A percentile compares a stretch with the other conserved stretches of the same genome.
Conservation (phyloP, 2,888 invertebrate genomes). For the Synergus umbraculus region DNA sequence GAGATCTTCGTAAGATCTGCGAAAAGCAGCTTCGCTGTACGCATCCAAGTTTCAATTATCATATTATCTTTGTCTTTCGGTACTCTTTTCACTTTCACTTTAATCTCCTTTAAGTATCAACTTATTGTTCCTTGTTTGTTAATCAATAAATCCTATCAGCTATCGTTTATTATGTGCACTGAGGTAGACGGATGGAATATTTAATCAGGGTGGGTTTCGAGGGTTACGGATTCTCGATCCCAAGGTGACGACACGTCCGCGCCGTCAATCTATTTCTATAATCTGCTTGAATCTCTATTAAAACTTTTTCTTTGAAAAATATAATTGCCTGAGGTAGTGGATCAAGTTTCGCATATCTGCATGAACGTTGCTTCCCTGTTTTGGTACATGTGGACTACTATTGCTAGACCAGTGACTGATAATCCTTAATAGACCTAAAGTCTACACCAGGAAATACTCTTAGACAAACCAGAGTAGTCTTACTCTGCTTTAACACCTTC, state of each 20-base stretch:
- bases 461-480: constrained; percentile 28
- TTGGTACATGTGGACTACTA: constrained; percentile 36
- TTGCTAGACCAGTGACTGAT: constrained; percentile 40
- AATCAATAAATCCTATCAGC: constrained; percentile 61
- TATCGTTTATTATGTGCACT: constrained; percentile 72
- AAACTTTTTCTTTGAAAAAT: constrained; percentile 55
- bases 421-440: constrained; percentile 6
- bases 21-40: not conserved
- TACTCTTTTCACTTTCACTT: constrained; percentile 46
- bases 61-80: constrained; percentile 28
- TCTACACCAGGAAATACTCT: not conserved
- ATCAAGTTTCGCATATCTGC: constrained; percentile 61
- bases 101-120: constrained; percentile 42
- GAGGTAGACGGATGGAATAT: constrained; percentile 76
- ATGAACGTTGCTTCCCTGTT: constrained; percentile 27
- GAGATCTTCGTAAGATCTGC: not conserved
- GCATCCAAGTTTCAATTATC: constrained; percentile 1
- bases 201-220: constrained; percentile 51
- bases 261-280: constrained; percentile 36
- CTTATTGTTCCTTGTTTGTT: constrained; percentile 28
- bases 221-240: constrained; percentile 38
- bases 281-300: constrained; percentile 41
- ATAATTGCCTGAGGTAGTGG: constrained; percentile 70
- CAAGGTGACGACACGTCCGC: constrained; percentile 17
- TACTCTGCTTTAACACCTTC: constrained; percentile 72